Evolutionary conservation across 2,888 invertebrate species (phyloP), one percentile per base, ranked within the genome.

Genomic region (Epinotia brunnichana): DNA sequence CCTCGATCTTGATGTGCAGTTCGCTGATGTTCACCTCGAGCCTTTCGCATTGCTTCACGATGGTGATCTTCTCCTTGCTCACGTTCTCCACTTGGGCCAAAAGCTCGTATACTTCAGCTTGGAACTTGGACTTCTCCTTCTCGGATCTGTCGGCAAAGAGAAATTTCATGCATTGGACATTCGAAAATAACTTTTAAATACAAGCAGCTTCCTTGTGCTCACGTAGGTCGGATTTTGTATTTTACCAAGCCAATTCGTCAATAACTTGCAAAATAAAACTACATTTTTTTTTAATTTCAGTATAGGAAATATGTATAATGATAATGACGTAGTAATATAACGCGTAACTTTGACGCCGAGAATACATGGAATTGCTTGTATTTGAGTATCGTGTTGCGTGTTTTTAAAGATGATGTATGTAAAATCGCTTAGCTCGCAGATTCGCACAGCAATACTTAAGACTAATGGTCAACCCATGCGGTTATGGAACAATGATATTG

Each of bases 91-190:
- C 96, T 94, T 99, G 98, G 84, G 98, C 96, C 89, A 99, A 95
- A 81, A 99, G 95, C 94, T 99, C 99, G 94, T 99, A 99, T 77
- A 99, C 97, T 94, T 99, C 99, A 87, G 98, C 96, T 94, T 99
- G 98, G 95, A 99, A 98, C 94, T 98, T 98, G 87, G 97, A 95
- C 94, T 99, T 99, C 90, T 99, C 99, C 94, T 99, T 99, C 94
- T 99, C 99, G 89, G 97, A 95, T 94, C 99, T 99, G 94, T 41
- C 89, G 94, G 89, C 87, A 90, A 92, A 77, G 83, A 87, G 80
- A 87, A 68, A 64, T 15, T 57, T 19, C 39, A 41, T 66, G 39
- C 54, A 66, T 44, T 29, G 56, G 56, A 48, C 44, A 44, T n/a
- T 48, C 13, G 10, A 29, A 59, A 44, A 48, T 19, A 48, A 48